Conservation (phyloP, 2,797 vertebrate genomes). For the Amphiprion clarkii region DNA sequence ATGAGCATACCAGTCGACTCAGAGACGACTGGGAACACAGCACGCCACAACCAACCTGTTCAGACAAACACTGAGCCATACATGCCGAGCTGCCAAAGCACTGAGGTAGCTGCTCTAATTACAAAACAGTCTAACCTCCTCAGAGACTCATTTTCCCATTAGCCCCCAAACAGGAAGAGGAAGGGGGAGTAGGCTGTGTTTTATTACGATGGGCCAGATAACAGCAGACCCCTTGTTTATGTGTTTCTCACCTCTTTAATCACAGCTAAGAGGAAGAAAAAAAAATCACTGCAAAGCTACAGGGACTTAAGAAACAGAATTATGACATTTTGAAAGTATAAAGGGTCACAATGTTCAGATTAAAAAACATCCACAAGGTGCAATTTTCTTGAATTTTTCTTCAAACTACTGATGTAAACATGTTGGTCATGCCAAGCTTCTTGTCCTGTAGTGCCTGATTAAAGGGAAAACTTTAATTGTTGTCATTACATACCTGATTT, state of each 20-base stretch:
- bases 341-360: constrained; percentile 12
- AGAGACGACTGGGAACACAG: constrained; percentile 22
- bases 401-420: constrained; percentile 28
- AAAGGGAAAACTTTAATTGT: background rate
- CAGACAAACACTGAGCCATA: constrained; percentile 33
- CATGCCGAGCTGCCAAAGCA: constrained; percentile 44
- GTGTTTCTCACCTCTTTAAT: constrained; percentile 77
- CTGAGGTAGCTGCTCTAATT: constrained; percentile 61
- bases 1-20: constrained; percentile 34
- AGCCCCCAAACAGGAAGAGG: constrained; percentile 82
- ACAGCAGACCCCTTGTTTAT: constrained; percentile 77
- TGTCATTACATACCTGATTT: too few relatives aligned
- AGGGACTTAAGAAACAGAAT: constrained; percentile 31
- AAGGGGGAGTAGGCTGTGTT: constrained; percentile 75
- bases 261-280: constrained; percentile 37
- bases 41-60: constrained; percentile 47
- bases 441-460: background rate
- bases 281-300: constrained; percentile 38
- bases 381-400: background rate
- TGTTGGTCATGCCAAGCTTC: constrained; percentile 29
- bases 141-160: constrained; percentile 79
- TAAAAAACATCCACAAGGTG: background rate
- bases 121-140: constrained; percentile 69
- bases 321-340: constrained; percentile 28
- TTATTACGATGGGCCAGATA: constrained; percentile 78